Percentiles rank a stretch among this genome's conserved stretches.
Evolutionary conservation across 1,140 invertebrate species (phyloP).

Genomic region (Gryon sp.): DNA sequence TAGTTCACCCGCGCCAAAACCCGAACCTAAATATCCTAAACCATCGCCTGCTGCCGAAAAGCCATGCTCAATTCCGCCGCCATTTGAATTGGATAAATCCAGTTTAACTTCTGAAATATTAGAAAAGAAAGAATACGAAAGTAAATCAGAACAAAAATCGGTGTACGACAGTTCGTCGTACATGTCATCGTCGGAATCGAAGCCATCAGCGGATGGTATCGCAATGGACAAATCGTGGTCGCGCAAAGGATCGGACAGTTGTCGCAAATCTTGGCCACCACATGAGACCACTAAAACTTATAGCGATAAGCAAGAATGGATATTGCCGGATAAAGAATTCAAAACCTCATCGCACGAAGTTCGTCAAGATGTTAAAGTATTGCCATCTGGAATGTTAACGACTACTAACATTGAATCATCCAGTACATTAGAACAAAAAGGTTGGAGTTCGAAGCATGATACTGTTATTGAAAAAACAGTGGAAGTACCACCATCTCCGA

Average conservation of each 20-base stretch:
- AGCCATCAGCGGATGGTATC: constrained; percentile 82
- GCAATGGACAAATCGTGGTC: constrained; percentile 84
- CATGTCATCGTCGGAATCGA: constrained; percentile 71
- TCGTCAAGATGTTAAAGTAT: constrained; percentile 69
- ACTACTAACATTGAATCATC: constrained; percentile 74
- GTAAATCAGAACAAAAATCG: constrained; percentile 32
- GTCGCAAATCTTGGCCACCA: constrained; percentile 80
- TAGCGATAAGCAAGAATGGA: constrained; percentile 70
- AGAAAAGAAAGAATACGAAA: constrained; percentile 60
- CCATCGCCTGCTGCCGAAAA: constrained; percentile 35
- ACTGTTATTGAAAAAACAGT: constrained; percentile 63
- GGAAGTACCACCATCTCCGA: constrained; percentile 56
- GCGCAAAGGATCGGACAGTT: constrained; percentile 78
- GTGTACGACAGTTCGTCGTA: constrained; percentile 11
- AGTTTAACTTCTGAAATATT: constrained; percentile 30
- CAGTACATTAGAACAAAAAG: constrained; percentile 70
- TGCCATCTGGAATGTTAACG: constrained; percentile 68
- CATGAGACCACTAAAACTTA: constrained; percentile 55
- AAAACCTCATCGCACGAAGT: constrained; percentile 72
- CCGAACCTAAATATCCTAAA: constrained; percentile 56
- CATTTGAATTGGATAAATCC: constrained; percentile 68
- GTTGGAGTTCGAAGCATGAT: constrained; percentile 72
- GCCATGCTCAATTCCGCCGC: constrained; percentile 69
- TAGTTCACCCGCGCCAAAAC: constrained; percentile 63
- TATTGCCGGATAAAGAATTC: constrained; percentile 68